phyloP scores from a whole-genome alignment of 2,113 vertebrate species.

The Sceloporus tristichus region DNA sequence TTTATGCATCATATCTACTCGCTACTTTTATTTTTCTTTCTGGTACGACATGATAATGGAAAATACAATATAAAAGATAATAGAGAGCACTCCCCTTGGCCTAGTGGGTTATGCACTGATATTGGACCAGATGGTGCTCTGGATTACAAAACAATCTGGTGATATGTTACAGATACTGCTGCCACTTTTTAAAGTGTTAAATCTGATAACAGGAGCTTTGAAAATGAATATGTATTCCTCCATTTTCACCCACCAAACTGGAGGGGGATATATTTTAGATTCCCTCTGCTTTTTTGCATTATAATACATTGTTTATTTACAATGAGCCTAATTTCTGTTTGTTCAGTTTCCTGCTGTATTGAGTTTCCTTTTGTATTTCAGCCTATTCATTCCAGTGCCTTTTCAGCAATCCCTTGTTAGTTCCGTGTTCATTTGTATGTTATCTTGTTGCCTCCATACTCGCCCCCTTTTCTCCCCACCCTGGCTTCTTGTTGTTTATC shows the following conservation, averaged over 20 bases:
- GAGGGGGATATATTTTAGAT: not conserved
- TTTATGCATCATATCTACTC: not conserved
- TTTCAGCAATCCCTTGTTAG: slow-evolving; percentile 39
- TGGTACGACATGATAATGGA: not conserved
- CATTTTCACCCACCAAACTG: not conserved
- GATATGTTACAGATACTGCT: not conserved
- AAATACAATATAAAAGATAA: slow-evolving; percentile 1
- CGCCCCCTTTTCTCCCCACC: slow-evolving; percentile 37
- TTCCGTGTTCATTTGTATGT: slow-evolving; percentile 23
- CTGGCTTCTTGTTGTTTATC: slow-evolving; percentile 45
- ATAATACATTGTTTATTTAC: slow-evolving; percentile 20
- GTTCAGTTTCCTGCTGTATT: slow-evolving; percentile 39
- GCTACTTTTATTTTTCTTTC: not conserved
- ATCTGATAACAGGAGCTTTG: not conserved
- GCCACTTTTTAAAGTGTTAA: slow-evolving; percentile 27
- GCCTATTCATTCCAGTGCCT: slow-evolving; percentile 7
- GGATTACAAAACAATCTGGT: not conserved
- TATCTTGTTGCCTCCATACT: slow-evolving; percentile 23
- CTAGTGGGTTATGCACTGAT: not conserved
- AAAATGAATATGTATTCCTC: not conserved
- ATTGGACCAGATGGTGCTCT: not conserved
- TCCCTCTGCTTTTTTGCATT: not conserved
- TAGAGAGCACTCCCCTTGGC: not conserved
- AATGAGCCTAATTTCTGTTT: slow-evolving; percentile 10
- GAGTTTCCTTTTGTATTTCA: slow-evolving; percentile 35